Evolutionary conservation across 2,113 vertebrate species (phyloP).

Genomic region (Crotalus helleri): DNA sequence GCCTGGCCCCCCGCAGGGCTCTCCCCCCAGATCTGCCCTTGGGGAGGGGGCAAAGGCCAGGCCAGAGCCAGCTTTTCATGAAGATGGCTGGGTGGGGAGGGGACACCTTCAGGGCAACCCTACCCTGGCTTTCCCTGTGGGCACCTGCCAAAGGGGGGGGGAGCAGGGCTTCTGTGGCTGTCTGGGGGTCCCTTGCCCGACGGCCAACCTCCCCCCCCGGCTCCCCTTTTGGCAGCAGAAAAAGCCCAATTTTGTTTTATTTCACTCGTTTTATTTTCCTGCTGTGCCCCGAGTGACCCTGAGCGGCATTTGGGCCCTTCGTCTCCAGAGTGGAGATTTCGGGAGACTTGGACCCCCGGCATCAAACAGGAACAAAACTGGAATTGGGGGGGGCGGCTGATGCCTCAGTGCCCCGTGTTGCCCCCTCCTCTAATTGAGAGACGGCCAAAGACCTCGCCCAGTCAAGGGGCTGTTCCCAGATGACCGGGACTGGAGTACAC

Average conservation of each 20-base stretch:
- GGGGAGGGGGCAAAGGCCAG: no score
- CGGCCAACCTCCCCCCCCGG: no score
- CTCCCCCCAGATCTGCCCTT: no score
- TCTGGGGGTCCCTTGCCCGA: background rate
- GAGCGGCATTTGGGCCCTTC: background rate
- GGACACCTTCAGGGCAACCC: no score
- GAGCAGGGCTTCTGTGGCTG: background rate
- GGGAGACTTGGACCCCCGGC: background rate
- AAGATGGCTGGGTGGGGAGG: no score
- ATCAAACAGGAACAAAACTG: background rate
- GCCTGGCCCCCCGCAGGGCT: no score
- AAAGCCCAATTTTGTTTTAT: background rate
- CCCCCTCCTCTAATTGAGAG: background rate
- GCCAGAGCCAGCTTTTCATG: background rate
- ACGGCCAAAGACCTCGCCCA: no score
- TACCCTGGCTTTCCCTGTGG: no score
- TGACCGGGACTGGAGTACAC: background rate
- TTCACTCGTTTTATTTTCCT: background rate
- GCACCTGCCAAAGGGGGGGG: background rate
- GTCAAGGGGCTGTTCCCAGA: background rate
- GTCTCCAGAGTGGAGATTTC: background rate
- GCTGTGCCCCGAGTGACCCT: background rate
- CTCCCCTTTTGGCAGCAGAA: background rate
- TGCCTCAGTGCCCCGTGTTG: background rate
- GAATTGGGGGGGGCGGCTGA: background rate